Evolutionary conservation across 2,797 vertebrate species (phyloP), one percentile per base, ranked within the genome.

Genomic region (Pseudopleuronectes americanus): DNA sequence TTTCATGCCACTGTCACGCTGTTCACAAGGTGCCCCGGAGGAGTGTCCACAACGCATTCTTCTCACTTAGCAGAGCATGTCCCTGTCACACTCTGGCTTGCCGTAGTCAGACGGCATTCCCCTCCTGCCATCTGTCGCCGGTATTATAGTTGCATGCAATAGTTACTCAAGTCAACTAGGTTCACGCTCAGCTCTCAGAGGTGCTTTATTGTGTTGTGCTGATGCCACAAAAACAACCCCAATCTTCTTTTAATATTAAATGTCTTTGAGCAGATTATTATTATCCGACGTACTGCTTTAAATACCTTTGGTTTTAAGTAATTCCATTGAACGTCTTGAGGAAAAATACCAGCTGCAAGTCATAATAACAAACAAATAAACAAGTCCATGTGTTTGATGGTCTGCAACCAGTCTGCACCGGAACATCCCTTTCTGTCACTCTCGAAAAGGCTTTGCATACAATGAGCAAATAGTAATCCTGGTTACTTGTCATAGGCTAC

Each of bases 1-100:
- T 81, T 91, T 92, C 89, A 92, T 89, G 84, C 86, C 84, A 84
- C 83, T 79, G 81, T 89, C 89, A 89, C 74, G 51, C 74, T 86
- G 88, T 84, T 90, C 90, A 85, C 85, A 89, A 89, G 87, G 87
- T 87, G 88, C 89, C 91, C 90, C 2, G 80, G 74, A 89, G 89
- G 81, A 86, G 78, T 91, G 90, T 91, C 90, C 90, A 87, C 80
- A 81, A 80, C 45, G 80, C 79, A 82, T 92, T 88, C 81, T 78
- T 87, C 84, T 91, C 88, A 88, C 85, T 87, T 64, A 87, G 79
- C 33, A 23, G 76, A 85, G 79, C 84, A 71, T 85, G 88, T 90
- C 86, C 84, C 85, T 86, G 89, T 92, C 90, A 87, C 87, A 78
- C 84, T 91, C 88, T 51, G 69, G 81, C 84, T 84, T 79, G 76